Evolutionary conservation across 2,797 vertebrate genomes (phyloP).

Genomic region (Pteronotus mesoamericanus): DNA sequence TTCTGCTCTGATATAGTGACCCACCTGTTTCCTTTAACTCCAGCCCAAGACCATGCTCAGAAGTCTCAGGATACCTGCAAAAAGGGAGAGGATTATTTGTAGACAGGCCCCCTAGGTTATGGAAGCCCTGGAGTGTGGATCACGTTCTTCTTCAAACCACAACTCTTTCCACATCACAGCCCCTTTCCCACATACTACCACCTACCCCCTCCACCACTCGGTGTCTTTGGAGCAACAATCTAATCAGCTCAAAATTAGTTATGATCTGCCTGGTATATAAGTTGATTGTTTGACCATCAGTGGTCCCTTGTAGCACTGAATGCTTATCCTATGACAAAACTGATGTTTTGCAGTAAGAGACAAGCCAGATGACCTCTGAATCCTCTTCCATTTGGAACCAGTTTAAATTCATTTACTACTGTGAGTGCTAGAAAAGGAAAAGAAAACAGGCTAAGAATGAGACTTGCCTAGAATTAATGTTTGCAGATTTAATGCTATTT

Average conservation of each 20-base stretch:
- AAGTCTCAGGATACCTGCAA: background rate
- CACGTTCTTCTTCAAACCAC: background rate
- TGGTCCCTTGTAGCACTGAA: background rate
- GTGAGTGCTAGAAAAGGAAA: slow-evolving; percentile 34
- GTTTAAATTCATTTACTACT: slow-evolving; percentile 56
- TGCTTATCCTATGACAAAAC: background rate
- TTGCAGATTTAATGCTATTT: slow-evolving; percentile 63
- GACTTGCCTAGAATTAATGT: slow-evolving; percentile 57
- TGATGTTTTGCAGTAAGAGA: background rate
- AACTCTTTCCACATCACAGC: background rate
- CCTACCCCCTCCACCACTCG: background rate
- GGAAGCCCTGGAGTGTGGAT: background rate
- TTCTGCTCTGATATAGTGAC: background rate
- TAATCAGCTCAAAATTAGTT: background rate
- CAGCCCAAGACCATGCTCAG: background rate
- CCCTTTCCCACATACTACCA: background rate
- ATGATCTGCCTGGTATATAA: background rate
- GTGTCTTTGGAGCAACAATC: background rate
- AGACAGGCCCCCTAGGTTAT: background rate
- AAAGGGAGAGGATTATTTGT: background rate
- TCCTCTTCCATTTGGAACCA: background rate
- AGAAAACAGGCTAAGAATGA: slow-evolving; percentile 37
- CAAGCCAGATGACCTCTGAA: background rate
- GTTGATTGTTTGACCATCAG: background rate
- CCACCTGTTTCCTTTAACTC: background rate